phyloP scores from a whole-genome alignment of 1,140 invertebrate species.

The Drosophila yakuba region DNA sequence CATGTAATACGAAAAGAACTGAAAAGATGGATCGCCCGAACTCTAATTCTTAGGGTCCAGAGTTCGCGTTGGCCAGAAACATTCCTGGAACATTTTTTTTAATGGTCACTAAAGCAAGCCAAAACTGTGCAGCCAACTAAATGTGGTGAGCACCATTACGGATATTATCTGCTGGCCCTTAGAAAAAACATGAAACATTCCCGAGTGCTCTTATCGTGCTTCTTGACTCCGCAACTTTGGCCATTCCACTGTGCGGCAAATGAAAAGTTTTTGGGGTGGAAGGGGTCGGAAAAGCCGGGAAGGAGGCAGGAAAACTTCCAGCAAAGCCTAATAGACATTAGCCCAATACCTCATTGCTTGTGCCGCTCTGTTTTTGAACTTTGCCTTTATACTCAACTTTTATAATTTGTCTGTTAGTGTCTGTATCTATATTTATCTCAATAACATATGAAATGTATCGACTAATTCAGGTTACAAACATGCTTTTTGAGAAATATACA shows the following conservation, averaged over 20 bases:
- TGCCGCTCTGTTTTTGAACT: background rate
- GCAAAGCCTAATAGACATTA: slow-evolving; percentile 54
- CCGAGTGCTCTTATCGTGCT: slow-evolving; percentile 56
- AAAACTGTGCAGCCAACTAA: slow-evolving; percentile 19
- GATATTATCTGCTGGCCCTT: slow-evolving; percentile 53
- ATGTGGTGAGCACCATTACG: slow-evolving; percentile 32
- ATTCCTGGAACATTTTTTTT: slow-evolving; percentile 33
- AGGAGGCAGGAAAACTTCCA: slow-evolving; percentile 21
- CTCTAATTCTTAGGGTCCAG: slow-evolving; percentile 5
- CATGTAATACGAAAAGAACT: background rate
- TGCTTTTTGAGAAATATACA: too few relatives aligned
- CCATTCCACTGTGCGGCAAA: slow-evolving; percentile 36
- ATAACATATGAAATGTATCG: too few relatives aligned
- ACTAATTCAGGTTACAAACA: too few relatives aligned
- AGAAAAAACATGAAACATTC: slow-evolving; percentile 54
- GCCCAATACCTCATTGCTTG: slow-evolving; percentile 38
- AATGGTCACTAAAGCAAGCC: slow-evolving; percentile 40
- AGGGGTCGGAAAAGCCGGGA: slow-evolving; percentile 1
- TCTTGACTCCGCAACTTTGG: slow-evolving; percentile 47
- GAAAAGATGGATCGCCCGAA: background rate
- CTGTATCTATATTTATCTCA: too few relatives aligned
- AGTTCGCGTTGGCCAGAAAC: slow-evolving; percentile 7
- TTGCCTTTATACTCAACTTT: slow-evolving; percentile 9
- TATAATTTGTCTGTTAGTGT: too few relatives aligned
- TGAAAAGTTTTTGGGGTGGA: slow-evolving; percentile 13